These are phyloP conservation scores for Drosophila persimilis DNA, from an alignment of 1,140 invertebrate species.

Conservation along the genomic window DNA sequence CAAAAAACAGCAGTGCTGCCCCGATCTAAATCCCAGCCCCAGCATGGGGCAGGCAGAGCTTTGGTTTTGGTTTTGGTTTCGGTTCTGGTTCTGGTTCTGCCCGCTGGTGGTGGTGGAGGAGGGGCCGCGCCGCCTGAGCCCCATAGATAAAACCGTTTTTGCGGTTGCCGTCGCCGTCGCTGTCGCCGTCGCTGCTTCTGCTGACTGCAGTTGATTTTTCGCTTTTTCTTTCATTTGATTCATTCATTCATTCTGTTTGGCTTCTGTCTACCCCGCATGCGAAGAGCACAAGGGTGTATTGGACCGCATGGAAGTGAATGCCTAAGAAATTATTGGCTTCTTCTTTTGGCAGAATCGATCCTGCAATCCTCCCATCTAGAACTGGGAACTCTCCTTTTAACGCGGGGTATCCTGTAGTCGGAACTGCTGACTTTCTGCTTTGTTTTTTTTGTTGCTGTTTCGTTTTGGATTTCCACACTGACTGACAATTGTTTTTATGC, in stretches of 20 bases:
- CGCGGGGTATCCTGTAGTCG: too few relatives aligned
- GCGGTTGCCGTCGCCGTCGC: conserved; percentile 48
- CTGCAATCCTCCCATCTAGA: too few relatives aligned
- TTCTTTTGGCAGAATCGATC: too few relatives aligned
- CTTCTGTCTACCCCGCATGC: conserved; percentile 2
- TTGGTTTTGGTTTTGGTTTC: conserved; percentile 30
- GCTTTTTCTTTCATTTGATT: conserved; percentile 50
- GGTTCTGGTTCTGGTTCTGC: conserved; percentile 9
- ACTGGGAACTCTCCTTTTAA: too few relatives aligned
- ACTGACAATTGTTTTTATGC: conserved; percentile 75
- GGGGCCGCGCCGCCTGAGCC: conserved; percentile 39
- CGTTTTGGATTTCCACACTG: conserved; percentile 19
- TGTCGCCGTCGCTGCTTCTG: conserved; percentile 13
- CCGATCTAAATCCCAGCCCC: conserved; percentile 43
- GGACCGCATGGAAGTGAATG: too few relatives aligned
- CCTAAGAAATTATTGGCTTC: too few relatives aligned
- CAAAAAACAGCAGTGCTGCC: not conserved
- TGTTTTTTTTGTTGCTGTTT: too few relatives aligned
- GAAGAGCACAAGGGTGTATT: too few relatives aligned
- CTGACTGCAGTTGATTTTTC: conserved; percentile 51
- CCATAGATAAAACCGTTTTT: conserved; percentile 70
- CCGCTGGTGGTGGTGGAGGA: conserved; percentile 8
- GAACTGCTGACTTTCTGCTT: too few relatives aligned
- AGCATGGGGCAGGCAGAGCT: conserved; percentile 2
- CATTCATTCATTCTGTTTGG: conserved; percentile 50